Evolutionary conservation across 2,888 invertebrate species (phyloP).

Genomic region (Drosophila neonasuta): DNA sequence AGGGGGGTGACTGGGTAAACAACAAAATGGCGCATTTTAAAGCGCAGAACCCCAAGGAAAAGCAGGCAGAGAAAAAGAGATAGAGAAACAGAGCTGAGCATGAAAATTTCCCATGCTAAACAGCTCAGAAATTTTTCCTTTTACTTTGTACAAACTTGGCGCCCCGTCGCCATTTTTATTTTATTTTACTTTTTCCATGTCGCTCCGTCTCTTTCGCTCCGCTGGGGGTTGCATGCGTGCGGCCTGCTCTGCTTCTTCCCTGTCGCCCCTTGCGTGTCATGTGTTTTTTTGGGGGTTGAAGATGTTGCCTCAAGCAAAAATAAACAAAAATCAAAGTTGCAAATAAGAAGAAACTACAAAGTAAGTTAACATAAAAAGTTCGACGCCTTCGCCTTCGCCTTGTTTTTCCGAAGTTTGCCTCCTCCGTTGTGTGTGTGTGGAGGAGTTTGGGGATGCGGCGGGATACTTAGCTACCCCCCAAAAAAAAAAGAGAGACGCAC

Average conservation of each 20-base stretch:
- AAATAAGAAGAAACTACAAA: slow-evolving; percentile 79
- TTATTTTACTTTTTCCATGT: slow-evolving; percentile 8
- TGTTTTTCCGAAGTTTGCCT: slow-evolving; percentile 72
- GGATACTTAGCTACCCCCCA: slow-evolving; percentile 60
- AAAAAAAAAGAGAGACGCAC: slow-evolving; percentile 1
- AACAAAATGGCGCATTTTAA: slow-evolving; percentile 78
- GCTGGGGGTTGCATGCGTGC: slow-evolving; percentile 33
- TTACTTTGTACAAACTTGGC: slow-evolving; percentile 61
- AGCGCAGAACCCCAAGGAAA: slow-evolving; percentile 53
- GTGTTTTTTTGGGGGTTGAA: slow-evolving; percentile 12
- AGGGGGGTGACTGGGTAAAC: slow-evolving; percentile 54
- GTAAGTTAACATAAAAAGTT: slow-evolving; percentile 78
- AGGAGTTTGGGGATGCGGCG: slow-evolving; percentile 28
- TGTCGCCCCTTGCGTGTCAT: slow-evolving; percentile 22
- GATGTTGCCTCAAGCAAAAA: slow-evolving; percentile 74
- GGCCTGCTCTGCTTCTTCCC: not conserved
- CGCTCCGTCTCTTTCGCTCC: slow-evolving; percentile 30
- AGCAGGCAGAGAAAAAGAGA: slow-evolving; percentile 8
- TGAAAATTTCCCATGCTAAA: slow-evolving; percentile 55
- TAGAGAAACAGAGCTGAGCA: slow-evolving; percentile 18
- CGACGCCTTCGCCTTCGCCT: slow-evolving; percentile 64
- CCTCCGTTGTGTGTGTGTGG: not conserved
- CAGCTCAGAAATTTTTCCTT: slow-evolving; percentile 54
- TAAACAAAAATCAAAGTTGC: slow-evolving; percentile 82
- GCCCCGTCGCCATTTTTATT: slow-evolving; percentile 67